Conservation (phyloP, 1,140 invertebrate species). For the Amphibalanus amphitrite region DNA sequence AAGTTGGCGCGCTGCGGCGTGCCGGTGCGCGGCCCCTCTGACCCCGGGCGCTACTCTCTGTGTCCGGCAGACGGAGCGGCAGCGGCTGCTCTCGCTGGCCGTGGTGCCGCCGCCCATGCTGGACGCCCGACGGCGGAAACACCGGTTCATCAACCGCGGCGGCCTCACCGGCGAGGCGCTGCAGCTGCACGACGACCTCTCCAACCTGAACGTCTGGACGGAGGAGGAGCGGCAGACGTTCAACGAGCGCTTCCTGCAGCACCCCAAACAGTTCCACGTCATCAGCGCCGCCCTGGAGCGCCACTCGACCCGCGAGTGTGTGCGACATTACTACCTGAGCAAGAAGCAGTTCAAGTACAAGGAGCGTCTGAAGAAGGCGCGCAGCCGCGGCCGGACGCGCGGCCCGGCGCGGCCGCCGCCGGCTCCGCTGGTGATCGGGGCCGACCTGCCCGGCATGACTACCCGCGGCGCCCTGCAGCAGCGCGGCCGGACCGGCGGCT, state of each 20-base stretch:
- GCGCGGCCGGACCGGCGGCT: constrained; percentile 37
- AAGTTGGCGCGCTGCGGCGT: no score
- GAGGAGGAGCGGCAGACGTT: constrained; percentile 52
- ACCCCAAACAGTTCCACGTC: constrained; percentile 90
- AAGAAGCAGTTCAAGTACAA: constrained; percentile 97
- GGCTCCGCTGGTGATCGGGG: constrained; percentile 17
- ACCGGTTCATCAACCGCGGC: constrained; percentile 68
- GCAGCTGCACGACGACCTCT: constrained; percentile 64
- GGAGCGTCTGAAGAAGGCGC: constrained; percentile 72
- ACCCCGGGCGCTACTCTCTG: not conserved
- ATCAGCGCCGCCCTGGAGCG: constrained; percentile 81
- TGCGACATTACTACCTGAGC: constrained; percentile 91
- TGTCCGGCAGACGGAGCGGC: constrained; percentile 70
- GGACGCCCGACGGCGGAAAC: constrained; percentile 21
- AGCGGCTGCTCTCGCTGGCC: constrained; percentile 90
- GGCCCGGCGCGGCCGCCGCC: constrained; percentile 14
- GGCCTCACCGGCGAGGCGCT: constrained; percentile 72
- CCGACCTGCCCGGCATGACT: constrained; percentile 20
- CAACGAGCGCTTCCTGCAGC: constrained; percentile 85
- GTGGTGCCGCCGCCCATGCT: constrained; percentile 86
- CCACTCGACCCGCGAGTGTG: constrained; percentile 81
- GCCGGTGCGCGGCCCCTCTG: no score
- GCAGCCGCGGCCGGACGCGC: constrained; percentile 32
- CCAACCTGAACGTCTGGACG: constrained; percentile 80
- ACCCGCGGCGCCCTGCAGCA: constrained; percentile 42